Evolutionary conservation across 2,888 invertebrate genomes (phyloP).

Genomic region (Aspidapion aeneum): DNA sequence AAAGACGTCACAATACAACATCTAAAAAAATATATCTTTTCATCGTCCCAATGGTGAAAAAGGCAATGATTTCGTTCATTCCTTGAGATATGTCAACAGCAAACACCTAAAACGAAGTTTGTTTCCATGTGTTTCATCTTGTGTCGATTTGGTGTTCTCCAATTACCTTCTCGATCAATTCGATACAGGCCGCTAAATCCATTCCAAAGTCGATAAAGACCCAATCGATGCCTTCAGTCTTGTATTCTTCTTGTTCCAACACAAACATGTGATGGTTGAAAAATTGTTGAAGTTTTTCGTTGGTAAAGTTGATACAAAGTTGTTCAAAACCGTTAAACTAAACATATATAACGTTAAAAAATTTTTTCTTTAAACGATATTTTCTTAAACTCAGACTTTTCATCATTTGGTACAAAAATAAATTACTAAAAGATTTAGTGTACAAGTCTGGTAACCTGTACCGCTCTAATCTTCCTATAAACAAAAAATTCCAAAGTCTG

Average conservation of each 20-base stretch:
- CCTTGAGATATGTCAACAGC: no score
- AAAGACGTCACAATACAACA: background rate
- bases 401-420: no score
- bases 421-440: no score
- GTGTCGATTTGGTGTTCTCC: background rate
- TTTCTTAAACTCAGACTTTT: no score
- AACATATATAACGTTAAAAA: background rate
- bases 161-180: slow-evolving; percentile 90
- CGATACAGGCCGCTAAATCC: slow-evolving; percentile 94
- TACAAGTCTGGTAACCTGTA: no score
- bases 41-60: no score
- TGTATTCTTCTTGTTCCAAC: slow-evolving; percentile 95
- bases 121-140: background rate
- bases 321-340: slow-evolving; percentile 96
- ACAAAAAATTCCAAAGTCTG: no score
- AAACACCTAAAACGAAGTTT: background rate
- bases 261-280: slow-evolving; percentile 99
- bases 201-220: slow-evolving; percentile 97
- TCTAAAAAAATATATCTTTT: background rate
- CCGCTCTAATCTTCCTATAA: no score
- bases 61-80: no score
- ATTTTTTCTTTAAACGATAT: no score
- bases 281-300: slow-evolving; percentile 96
- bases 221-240: slow-evolving; percentile 93
- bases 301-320: slow-evolving; percentile 98